Evolutionary conservation across 2,888 invertebrate species (phyloP).

Genomic region (Clistopyga incitator): DNA sequence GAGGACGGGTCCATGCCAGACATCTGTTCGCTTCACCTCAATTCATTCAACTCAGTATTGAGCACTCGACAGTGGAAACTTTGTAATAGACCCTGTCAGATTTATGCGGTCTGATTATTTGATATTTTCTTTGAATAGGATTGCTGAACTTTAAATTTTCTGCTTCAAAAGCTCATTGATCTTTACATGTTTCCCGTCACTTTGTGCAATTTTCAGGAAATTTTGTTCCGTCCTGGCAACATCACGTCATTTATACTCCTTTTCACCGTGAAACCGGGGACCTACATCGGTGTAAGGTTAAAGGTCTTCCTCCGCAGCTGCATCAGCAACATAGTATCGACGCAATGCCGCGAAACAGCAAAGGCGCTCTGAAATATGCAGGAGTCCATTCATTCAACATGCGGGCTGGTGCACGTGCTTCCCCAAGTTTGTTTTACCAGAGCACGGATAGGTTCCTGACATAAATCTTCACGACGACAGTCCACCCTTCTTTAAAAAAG

Average conservation of each 20-base stretch:
- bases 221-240: neutral
- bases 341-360: slow-evolving; percentile 46
- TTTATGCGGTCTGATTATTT: neutral
- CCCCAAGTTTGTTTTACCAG: slow-evolving; percentile 16
- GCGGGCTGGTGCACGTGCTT: slow-evolving; percentile 7
- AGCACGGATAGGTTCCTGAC: slow-evolving; percentile 11
- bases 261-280: slow-evolving; percentile 2
- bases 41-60: neutral
- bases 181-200: neutral
- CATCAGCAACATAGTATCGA: slow-evolving; percentile 51
- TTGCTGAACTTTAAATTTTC: neutral
- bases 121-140: neutral
- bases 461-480: slow-evolving; percentile 7
- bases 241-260: neutral
- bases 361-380: slow-evolving; percentile 59
- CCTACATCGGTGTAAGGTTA: slow-evolving; percentile 50
- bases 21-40: neutral
- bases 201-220: slow-evolving; percentile 9
- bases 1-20: neutral
- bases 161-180: neutral
- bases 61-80: neutral
- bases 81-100: neutral
- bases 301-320: slow-evolving; percentile 52
- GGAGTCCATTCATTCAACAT: slow-evolving; percentile 51
- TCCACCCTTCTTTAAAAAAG: slow-evolving; percentile 9